phyloP scores from a whole-genome alignment of 2,797 vertebrate genomes.

The Cetoscarus ocellatus region DNA sequence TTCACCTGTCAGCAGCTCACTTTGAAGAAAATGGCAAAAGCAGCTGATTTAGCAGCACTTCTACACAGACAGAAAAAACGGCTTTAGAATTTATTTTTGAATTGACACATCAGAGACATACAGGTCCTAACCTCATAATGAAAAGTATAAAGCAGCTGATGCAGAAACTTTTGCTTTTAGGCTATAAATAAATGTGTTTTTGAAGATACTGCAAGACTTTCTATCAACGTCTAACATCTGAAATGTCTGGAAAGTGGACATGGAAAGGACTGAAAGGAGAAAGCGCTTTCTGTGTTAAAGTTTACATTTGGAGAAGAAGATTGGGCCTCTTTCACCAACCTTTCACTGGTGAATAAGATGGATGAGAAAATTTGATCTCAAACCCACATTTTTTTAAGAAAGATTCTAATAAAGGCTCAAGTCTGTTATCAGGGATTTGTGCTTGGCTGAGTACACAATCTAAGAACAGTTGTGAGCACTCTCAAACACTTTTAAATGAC shows the following conservation, averaged over 20 bases:
- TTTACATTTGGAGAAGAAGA: not conserved
- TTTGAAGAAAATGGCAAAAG: not conserved
- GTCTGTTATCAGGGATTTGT: no score
- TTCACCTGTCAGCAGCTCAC: conserved; percentile 1
- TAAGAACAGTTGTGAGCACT: no score
- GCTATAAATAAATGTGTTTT: conserved; percentile 16
- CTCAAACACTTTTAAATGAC: no score
- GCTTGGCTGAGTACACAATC: no score
- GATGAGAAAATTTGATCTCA: no score
- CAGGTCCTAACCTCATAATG: conserved; percentile 9
- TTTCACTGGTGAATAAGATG: no score
- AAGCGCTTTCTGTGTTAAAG: not conserved
- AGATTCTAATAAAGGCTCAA: no score
- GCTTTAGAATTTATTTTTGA: not conserved
- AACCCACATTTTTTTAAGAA: no score
- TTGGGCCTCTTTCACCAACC: no score
- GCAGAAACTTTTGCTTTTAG: conserved; percentile 1
- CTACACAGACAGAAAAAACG: not conserved
- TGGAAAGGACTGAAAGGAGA: no score
- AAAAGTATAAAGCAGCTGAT: conserved; percentile 17
- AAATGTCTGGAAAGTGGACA: conserved; percentile 1
- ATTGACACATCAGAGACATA: conserved; percentile 11
- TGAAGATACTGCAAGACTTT: not conserved
- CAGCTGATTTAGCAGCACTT: not conserved
- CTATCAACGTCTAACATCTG: conserved; percentile 3